phyloP scores from a whole-genome alignment of 2,797 vertebrate genomes.

The Heteromormyrus szaboi region DNA sequence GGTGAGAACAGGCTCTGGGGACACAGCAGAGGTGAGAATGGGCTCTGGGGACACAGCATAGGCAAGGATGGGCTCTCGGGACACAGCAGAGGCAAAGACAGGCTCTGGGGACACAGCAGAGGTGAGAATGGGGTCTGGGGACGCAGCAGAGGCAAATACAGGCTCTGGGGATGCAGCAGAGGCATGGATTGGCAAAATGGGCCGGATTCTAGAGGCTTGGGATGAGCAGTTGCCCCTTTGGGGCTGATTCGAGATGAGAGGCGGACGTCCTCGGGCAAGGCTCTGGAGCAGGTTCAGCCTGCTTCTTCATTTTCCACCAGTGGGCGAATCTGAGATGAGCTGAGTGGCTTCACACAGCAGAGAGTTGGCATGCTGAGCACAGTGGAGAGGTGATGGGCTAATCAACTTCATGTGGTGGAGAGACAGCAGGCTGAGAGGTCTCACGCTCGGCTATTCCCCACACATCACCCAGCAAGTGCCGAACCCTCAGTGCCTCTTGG shows the following conservation, averaged over 20 bases:
- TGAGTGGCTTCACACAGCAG: neutral
- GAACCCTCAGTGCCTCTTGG: neutral
- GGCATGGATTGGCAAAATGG: neutral
- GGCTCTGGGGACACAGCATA: neutral
- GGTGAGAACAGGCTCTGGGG: neutral
- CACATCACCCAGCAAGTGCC: neutral
- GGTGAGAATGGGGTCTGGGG: neutral
- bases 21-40: neutral
- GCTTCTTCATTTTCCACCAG: neutral
- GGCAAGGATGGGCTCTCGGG: neutral
- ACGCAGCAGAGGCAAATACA: neutral
- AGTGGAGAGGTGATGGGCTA: neutral
- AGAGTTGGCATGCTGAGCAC: neutral
- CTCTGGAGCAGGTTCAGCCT: neutral
- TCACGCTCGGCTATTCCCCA: neutral
- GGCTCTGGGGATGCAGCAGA: neutral
- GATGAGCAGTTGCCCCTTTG: no score
- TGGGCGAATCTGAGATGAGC: neutral
- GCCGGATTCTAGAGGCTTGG: no score
- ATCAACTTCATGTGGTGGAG: neutral
- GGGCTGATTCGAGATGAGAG: neutral
- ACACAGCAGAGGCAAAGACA: neutral
- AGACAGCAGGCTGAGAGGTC: neutral
- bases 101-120: neutral
- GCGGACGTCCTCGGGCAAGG: neutral